Percentiles rank a stretch among this genome's conserved stretches.
phyloP scores from a whole-genome alignment of 2,113 vertebrate genomes.

The Gavia stellata region DNA sequence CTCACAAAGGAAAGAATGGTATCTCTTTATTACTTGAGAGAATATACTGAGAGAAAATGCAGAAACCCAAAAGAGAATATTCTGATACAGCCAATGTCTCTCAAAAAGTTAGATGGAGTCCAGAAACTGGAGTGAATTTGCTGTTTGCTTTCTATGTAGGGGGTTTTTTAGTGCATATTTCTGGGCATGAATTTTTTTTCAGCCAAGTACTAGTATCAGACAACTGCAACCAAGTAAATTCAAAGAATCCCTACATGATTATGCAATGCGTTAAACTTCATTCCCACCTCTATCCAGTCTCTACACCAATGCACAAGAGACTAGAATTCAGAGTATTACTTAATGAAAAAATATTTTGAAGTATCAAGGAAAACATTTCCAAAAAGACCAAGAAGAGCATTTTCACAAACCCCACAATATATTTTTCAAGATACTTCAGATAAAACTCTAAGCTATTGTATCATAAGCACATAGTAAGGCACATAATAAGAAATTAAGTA shows the following conservation, averaged over 20 bases:
- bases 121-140: neutral
- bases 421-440: constrained; percentile 74
- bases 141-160: neutral
- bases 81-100: neutral
- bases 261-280: neutral
- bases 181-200: neutral
- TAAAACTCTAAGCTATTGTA: constrained; percentile 74
- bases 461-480: constrained; percentile 85
- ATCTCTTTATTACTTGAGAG: neutral
- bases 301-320: constrained; percentile 64
- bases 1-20: constrained; percentile 41
- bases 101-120: neutral
- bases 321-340: constrained; percentile 67
- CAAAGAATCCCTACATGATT: constrained; percentile 10
- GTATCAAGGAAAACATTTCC: constrained; percentile 65
- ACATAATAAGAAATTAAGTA: constrained; percentile 83
- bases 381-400: constrained; percentile 51
- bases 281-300: neutral
- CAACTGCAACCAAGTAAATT: neutral
- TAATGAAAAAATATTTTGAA: constrained; percentile 25
- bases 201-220: neutral
- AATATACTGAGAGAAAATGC: neutral
- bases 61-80: constrained; percentile 42
- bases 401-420: constrained; percentile 72
- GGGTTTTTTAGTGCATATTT: neutral